phyloP scores from a whole-genome alignment of 2,888 invertebrate species.

The Melieria picta region DNA sequence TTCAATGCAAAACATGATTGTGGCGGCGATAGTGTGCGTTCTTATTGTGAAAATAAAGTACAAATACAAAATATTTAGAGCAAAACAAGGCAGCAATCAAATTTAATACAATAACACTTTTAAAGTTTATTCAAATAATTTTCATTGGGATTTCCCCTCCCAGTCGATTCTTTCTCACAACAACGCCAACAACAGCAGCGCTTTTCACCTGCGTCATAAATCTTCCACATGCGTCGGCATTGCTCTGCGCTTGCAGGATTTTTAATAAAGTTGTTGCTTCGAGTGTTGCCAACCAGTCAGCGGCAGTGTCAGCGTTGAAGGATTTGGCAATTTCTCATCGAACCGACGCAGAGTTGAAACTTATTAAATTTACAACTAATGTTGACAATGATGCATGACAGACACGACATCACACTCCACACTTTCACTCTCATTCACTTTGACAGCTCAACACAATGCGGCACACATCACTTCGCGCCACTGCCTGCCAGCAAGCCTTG shows the following conservation, averaged over 20 bases:
- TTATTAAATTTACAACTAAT: slow-evolving; percentile 57
- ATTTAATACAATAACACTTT: no score
- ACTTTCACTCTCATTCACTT: slow-evolving; percentile 35
- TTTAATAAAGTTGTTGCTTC: slow-evolving; percentile 23
- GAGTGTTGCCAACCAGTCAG: background rate
- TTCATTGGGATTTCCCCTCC: no score
- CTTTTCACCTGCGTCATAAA: slow-evolving; percentile 25
- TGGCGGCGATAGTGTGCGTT: no score
- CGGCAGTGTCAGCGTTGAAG: slow-evolving; percentile 34
- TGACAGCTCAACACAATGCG: slow-evolving; percentile 50
- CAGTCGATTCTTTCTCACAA: no score
- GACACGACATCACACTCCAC: slow-evolving; percentile 34
- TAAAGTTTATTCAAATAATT: no score
- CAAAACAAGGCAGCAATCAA: no score
- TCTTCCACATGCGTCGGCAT: background rate
- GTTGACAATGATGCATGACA: slow-evolving; percentile 59
- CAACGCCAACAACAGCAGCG: background rate
- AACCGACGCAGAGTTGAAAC: slow-evolving; percentile 43
- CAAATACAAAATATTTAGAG: no score
- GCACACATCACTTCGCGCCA: background rate
- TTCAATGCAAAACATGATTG: no score
- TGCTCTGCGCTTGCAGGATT: background rate
- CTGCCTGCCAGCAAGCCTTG: slow-evolving; percentile 7
- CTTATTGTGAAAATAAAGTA: no score
- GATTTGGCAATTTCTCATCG: slow-evolving; percentile 38